Evolutionary conservation across 2,113 vertebrate species (phyloP), one percentile per base, ranked within the genome.

Genomic region (Blennius ocellaris): DNA sequence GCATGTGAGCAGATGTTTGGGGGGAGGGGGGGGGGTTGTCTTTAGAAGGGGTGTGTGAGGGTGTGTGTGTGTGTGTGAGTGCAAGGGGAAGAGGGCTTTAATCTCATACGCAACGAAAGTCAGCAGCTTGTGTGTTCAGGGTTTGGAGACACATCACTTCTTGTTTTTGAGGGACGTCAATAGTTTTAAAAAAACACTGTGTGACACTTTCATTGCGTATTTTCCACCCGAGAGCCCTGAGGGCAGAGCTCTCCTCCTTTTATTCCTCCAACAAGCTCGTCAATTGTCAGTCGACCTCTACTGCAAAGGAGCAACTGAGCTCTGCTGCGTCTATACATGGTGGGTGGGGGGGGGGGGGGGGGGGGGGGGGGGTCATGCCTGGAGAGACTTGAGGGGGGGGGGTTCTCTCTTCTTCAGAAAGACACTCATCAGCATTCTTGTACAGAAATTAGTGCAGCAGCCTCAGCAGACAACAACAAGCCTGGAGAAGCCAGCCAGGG

Each of bases 391-490:
- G n/a, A n/a, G n/a, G n/a, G n/a, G n/a, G n/a, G 51, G 86, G 70
- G 59, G 65, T 87, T 76, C 82, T 80, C 75, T 81, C 72, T 10
- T 45, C 43, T 67, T 82, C 60, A 64, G 56, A 30, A 69, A 81
- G 44, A 86, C 73, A 84, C 67, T 59, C 38, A 76, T 66, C 86
- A 73, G 85, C 88, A 90, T 90, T 87, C 80, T 61, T 14, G 51
- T 65, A 89, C 79, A 81, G 67, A 66, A 76, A 80, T 77, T 53
- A 76, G 70, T 82, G 87, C 87, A 90, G 82, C 92, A 93, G 94
- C 87, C 76, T 36, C 82, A 89, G 90, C 91, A 89, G 86, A 93
- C 86, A 64, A 90, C 86, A 88, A 85, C 75, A 92, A 90, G 92
- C 90, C 86, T 73, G 77, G 67, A 87, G 83, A 84, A 92, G 91